Base-by-base conservation (phyloP, 1,140 invertebrate species). In the Thrips palmi region DNA sequence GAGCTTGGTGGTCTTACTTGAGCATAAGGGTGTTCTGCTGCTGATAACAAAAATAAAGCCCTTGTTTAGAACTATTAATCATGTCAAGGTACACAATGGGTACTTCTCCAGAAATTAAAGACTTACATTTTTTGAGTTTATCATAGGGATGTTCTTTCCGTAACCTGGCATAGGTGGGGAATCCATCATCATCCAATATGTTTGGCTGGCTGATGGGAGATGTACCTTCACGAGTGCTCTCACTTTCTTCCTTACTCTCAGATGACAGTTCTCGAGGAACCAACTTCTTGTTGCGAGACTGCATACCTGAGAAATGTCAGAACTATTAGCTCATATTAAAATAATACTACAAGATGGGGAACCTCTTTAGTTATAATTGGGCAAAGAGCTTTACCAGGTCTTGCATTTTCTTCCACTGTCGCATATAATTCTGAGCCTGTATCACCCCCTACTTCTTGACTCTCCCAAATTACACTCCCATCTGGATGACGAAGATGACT, bases 11-110 rank as follows among this genome's bases (percentile, higher is more conserved):
- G 17, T 7, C 39, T 29, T n/a, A 57, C 55, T 42, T 56, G 53
- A 18, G 55, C 52, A 46, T 57, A 57, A 7, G 53, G 55, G 41
- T 57, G 54, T 45, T 57, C 55, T 45, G 46, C 53, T 52, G 41
- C 33, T 46, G 12, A 36, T 22, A 44, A 37, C 10, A 19, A 30
- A 38, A 38, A 28, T 10, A 25, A 31, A 40, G 7, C 18, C 22
- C 4, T 28, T 29, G 37, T 3, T 14, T 25, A 25, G 18, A 28
- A 25, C 8, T 34, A 37, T 37, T 37, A 12, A 28, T 4, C 21
- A 4, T n/a, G 11, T 37, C 25, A 14, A 37, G 3, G 19, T 33
- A 2, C 19, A 20, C 2, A 33, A 33, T 2, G 19, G 4, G n/a
- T 33, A 2, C n/a, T 14, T 6, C 4, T 19, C 11, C 17, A 15